Base-by-base conservation (phyloP, 2,797 vertebrate species). In the Babyrousa celebensis region DNA sequence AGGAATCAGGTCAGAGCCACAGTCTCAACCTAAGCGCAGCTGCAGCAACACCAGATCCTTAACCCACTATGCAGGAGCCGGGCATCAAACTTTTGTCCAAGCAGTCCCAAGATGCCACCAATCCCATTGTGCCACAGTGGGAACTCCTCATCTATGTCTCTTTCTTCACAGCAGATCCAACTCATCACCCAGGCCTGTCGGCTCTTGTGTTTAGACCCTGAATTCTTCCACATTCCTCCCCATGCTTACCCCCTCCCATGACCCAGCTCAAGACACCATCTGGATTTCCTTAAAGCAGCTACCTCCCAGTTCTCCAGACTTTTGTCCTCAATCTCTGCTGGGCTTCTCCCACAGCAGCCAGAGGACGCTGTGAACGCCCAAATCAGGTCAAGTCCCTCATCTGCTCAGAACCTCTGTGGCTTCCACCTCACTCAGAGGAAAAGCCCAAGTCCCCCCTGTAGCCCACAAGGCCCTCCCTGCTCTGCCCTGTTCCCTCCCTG, bases 201-300 rank as follows among this genome's bases (percentile, higher is more conserved):
- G 82, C 67, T 63, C 14, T 40, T 80, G 60, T 90, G 72, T 85
- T 95, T 89, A 87, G 79, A 85, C 36, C 29, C 91, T 23, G 62
- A 80, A 85, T 85, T 89, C 72, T 91, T 88, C 25, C 71, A 20
- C 40, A 3, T 23, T 14, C 12, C 12, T 6, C 77, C 3, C 36
- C 12, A 54, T 17, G 12, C 21, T 58, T 20, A 25, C 36, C n/a
- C 84, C 14, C 21, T 56, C 60, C 15, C 56, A 11, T 40, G 60
- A 65, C 54, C 58, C 71, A 43, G 43, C 82, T 68, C 54, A 17
- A 32, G 40, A 68, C 78, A n/a, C 56, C 62, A 86, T n/a, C 80
- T 86, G 87, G 84, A 82, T 86, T 88, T 75, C 29, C 56, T 92
- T 85, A 63, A 2, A 48, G 52, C 62, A 11, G 70, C 75, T 15